These are phyloP conservation scores for Ectemnius cavifrons DNA, from an alignment of 2,888 invertebrate genomes.

Conservation along the genomic window DNA sequence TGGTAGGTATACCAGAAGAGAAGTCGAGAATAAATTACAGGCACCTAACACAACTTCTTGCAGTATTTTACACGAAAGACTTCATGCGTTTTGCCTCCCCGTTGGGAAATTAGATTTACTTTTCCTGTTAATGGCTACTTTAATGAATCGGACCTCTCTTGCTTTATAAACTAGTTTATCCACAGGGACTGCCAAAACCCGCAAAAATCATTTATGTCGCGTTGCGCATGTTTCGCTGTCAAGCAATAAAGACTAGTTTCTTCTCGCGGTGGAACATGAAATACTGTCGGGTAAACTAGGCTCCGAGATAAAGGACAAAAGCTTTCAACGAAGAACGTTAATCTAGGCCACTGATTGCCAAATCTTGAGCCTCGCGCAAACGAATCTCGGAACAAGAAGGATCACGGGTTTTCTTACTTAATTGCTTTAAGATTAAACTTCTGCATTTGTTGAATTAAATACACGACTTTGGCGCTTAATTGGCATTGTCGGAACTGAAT, in stretches of 20 bases:
- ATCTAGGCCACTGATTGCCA: no score
- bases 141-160: constrained; percentile 15
- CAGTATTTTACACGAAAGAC: not conserved
- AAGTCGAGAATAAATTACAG: constrained; percentile 1
- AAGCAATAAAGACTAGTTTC: no score
- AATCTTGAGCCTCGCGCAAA: not conserved
- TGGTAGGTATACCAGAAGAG: not conserved
- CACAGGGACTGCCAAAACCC: not conserved
- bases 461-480: no score
- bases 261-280: no score
- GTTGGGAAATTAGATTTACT: not conserved
- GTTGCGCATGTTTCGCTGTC: constrained; percentile 4
- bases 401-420: no score
- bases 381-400: not conserved
- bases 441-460: no score
- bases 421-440: no score
- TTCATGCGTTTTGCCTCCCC: not conserved
- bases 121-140: constrained; percentile 3
- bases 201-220: constrained; percentile 18
- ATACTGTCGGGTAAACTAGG: no score
- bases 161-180: constrained; percentile 28
- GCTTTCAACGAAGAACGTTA: no score
- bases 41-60: not conserved
- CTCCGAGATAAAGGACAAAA: no score
- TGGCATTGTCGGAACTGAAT: no score